These are phyloP conservation scores for Stenodema calcarata DNA, from an alignment of 2,888 invertebrate genomes.

Conservation along the genomic window DNA sequence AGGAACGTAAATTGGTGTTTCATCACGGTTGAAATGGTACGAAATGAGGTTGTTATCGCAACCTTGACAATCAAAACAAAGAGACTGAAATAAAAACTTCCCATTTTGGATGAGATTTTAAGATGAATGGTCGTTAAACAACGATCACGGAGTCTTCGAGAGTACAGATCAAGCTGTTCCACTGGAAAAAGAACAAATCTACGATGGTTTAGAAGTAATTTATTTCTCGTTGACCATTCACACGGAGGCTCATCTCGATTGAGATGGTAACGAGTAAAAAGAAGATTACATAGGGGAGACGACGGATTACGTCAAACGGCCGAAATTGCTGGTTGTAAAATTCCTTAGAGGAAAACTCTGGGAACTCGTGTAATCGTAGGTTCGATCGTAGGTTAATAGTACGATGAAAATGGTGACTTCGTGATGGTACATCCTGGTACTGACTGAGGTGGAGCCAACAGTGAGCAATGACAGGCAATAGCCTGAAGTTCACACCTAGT, in stretches of 20 bases:
- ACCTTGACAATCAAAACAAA: neutral
- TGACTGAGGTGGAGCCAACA: no score
- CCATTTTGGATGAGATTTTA: neutral
- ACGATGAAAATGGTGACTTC: no score
- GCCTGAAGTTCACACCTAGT: no score
- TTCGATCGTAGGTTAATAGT: no score
- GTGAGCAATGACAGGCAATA: no score
- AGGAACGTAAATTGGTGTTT: neutral
- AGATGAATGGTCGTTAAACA: neutral
- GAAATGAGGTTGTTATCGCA: neutral
- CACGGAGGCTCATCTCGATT: neutral
- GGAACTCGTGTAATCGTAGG: neutral
- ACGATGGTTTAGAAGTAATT: neutral
- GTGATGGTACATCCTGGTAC: no score
- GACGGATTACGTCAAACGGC: neutral
- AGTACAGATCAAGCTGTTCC: no score
- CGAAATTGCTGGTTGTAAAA: neutral
- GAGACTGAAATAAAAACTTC: neutral
- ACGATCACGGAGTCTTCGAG: neutral
- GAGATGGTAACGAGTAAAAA: neutral
- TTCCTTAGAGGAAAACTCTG: neutral
- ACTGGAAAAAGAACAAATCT: neutral
- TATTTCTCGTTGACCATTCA: neutral
- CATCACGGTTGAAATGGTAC: neutral
- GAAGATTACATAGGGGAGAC: neutral